Conservation (phyloP, 1,140 invertebrate genomes). For the Nomia melanderi region DNA sequence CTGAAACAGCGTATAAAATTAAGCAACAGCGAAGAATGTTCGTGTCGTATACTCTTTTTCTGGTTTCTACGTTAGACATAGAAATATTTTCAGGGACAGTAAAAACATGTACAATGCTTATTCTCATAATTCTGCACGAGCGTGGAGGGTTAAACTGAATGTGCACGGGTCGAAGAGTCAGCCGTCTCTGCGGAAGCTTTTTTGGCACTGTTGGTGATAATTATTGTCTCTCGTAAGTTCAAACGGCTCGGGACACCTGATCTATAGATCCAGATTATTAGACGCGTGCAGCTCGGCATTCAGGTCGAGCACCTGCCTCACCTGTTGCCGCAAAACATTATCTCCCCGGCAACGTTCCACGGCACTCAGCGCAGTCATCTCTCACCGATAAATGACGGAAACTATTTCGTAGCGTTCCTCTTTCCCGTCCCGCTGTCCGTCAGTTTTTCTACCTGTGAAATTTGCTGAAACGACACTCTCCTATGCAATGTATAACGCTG, state of each 20-base stretch:
- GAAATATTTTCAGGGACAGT: no score
- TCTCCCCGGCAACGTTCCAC: constrained; percentile 71
- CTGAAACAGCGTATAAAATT: no score
- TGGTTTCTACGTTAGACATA: no score
- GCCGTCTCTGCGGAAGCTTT: constrained; percentile 6
- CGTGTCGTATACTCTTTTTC: no score
- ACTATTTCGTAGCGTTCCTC: constrained; percentile 67
- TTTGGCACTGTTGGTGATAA: constrained; percentile 47
- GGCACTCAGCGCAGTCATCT: constrained; percentile 70
- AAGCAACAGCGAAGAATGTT: no score
- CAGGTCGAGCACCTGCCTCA: constrained; percentile 81
- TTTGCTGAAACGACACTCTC: constrained; percentile 34
- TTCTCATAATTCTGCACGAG: no score
- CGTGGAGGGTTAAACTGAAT: no score
- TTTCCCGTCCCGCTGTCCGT: constrained; percentile 30
- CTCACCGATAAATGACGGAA: constrained; percentile 76
- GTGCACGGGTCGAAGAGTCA: neutral
- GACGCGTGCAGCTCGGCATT: constrained; percentile 78
- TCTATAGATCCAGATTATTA: constrained; percentile 80
- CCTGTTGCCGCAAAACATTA: constrained; percentile 82
- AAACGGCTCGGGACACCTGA: constrained; percentile 75
- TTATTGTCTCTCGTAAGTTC: constrained; percentile 66
- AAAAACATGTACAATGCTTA: no score
- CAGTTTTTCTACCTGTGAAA: constrained; percentile 44
- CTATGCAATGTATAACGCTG: neutral